Evolutionary conservation across 2,797 vertebrate genomes (phyloP).

Genomic region (Phataginus tricuspis): DNA sequence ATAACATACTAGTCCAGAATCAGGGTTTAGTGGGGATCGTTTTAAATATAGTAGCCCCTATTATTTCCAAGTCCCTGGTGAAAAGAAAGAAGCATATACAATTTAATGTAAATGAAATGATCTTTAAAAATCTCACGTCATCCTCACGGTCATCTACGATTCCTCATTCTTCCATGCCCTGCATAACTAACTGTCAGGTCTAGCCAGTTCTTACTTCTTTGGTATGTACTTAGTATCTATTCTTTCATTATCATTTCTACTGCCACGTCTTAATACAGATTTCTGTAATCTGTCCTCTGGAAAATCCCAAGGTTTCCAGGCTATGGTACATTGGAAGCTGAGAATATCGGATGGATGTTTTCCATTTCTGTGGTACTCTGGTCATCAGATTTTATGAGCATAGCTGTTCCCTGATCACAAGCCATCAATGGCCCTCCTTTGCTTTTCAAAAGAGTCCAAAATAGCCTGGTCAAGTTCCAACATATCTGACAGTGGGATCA

Average conservation of each 20-base stretch:
- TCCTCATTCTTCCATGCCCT: neutral
- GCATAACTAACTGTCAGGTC: neutral
- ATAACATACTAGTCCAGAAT: neutral
- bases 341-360: neutral
- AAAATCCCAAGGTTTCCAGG: neutral
- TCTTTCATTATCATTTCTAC: neutral
- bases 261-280: neutral
- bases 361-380: neutral
- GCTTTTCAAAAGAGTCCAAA: neutral
- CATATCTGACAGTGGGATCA: neutral
- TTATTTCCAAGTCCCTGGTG: neutral
- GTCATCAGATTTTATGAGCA: neutral
- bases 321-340: neutral
- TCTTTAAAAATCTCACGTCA: neutral
- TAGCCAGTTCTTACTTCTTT: neutral
- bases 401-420: neutral
- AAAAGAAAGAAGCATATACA: neutral
- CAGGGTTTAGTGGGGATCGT: neutral
- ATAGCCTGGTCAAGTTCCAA: neutral
- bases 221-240: neutral
- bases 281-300: neutral
- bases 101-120: neutral
- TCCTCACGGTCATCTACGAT: neutral
- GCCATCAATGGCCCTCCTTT: neutral
- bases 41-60: neutral